Evolutionary conservation across 2,888 invertebrate species (phyloP), one percentile per base, ranked within the genome.

Genomic region (Acleris emargana): DNA sequence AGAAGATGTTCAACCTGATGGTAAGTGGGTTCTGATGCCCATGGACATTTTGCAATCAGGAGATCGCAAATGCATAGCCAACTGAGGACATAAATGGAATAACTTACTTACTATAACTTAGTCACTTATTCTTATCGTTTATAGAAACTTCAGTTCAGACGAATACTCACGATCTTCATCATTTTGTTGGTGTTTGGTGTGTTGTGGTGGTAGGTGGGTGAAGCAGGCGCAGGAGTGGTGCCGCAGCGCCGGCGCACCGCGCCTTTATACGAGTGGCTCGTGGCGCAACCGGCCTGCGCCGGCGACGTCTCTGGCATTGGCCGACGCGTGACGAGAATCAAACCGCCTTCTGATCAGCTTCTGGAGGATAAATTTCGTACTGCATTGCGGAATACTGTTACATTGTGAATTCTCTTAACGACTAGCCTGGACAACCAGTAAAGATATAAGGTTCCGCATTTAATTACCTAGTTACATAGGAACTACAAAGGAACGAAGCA

Each of bases 121-220:
- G 7, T 9, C 16, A 45, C 45, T 45, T 17, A 17, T 45, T 17
- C n/a, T 28, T 28, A 9, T 45, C 9, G 5, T 28, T 25, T 7
- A 28, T 25, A 28, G 4, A 25, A 16, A n/a, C 28, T 52, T 52
- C 3, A 13, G 17, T 28, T 1, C 32, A 16, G 28, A 16, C 0
- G 32, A 55, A 42, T 72, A 86, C 91, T 91, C 74, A 91, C 91
- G 69, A 88, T 78, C 75, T 91, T 91, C 82, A 89, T 88, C 90
- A 91, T 91, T 80, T 86, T 90, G 81, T 11, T 78, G 62, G 73
- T 69, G 76, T 77, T 70, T 63, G 80, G 80, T 78, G 67, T 82
- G 73, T 77, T 83, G 72, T 73, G 81, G 77, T 73, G 80, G 75
- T 42, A 28, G 54, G 42, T 25, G 22, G 20, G 16, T n/a, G 45